These are phyloP conservation scores for Ptychoptera contaminata DNA, from an alignment of 2,888 invertebrate species.

Conservation along the genomic window DNA sequence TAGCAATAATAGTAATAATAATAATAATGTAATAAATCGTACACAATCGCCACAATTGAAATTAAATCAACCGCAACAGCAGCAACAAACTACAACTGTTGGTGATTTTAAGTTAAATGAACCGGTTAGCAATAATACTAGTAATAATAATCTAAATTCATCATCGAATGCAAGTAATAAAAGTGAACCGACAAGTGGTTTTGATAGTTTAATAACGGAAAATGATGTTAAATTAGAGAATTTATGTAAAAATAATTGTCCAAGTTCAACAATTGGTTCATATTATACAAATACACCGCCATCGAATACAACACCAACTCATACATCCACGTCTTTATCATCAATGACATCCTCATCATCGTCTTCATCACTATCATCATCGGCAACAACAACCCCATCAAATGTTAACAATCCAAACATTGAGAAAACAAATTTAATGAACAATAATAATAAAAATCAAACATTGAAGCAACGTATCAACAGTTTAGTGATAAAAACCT, in stretches of 20 bases:
- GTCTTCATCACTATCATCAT: slow-evolving; percentile 9
- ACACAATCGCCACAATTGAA: slow-evolving; percentile 10
- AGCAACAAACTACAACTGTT: slow-evolving; percentile 6
- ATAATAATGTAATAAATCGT: slow-evolving; percentile 8
- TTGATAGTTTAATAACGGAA: slow-evolving; percentile 26
- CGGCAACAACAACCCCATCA: slow-evolving; percentile 17
- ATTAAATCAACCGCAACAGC: slow-evolving; percentile 8
- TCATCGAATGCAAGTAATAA: slow-evolving; percentile 10
- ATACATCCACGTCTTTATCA: slow-evolving; percentile 10
- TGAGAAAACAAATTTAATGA: slow-evolving; percentile 13
- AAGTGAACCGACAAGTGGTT: slow-evolving; percentile 29
- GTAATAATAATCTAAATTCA: slow-evolving; percentile 10
- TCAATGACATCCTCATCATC: slow-evolving; percentile 7
- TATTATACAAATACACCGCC: slow-evolving; percentile 45
- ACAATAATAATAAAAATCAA: slow-evolving; percentile 39
- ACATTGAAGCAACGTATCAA: slow-evolving; percentile 78
- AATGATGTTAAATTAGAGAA: slow-evolving; percentile 26
- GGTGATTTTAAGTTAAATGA: slow-evolving; percentile 29
- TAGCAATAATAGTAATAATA: slow-evolving; percentile 13
- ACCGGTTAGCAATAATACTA: slow-evolving; percentile 21
- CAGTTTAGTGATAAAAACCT: slow-evolving; percentile 70
- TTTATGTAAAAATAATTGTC: slow-evolving; percentile 30
- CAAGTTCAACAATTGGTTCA: slow-evolving; percentile 41
- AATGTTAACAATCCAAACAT: neutral
- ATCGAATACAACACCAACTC: slow-evolving; percentile 8